Conservation (phyloP, 2,797 vertebrate species). For the Megaceryle alcyon region DNA sequence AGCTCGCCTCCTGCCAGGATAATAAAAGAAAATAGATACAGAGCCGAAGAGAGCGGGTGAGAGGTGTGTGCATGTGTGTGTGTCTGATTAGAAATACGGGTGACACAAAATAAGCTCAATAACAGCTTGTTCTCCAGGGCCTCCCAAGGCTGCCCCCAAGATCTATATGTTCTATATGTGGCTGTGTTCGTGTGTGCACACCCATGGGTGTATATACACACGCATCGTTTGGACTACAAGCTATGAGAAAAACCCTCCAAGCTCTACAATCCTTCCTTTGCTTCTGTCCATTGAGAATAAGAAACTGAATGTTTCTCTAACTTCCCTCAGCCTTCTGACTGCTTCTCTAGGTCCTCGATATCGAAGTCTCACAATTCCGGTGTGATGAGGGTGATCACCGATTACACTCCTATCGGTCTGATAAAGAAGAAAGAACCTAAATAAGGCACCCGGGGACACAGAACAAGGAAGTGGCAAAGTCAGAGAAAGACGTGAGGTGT, state of each 20-base stretch:
- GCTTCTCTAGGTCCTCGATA: background rate
- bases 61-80: background rate
- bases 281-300: background rate
- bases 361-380: background rate
- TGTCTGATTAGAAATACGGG: conserved; percentile 6
- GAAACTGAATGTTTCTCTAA: background rate
- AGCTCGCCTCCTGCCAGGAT: conserved; percentile 63
- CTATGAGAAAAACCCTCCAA: background rate
- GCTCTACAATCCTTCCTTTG: background rate
- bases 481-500: background rate
- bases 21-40: conserved; percentile 57
- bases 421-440: background rate
- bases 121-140: background rate
- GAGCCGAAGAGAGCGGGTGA: conserved; percentile 18
- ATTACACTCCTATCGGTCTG: background rate
- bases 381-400: background rate
- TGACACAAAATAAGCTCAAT: background rate
- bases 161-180: background rate
- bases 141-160: background rate
- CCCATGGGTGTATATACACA: accelerated
- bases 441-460: background rate
- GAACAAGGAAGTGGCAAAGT: background rate
- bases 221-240: background rate
- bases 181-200: no score
- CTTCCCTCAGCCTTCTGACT: background rate